Evolutionary conservation across 2,797 vertebrate genomes (phyloP).

Genomic region (Enteromius unitaeniatus): DNA sequence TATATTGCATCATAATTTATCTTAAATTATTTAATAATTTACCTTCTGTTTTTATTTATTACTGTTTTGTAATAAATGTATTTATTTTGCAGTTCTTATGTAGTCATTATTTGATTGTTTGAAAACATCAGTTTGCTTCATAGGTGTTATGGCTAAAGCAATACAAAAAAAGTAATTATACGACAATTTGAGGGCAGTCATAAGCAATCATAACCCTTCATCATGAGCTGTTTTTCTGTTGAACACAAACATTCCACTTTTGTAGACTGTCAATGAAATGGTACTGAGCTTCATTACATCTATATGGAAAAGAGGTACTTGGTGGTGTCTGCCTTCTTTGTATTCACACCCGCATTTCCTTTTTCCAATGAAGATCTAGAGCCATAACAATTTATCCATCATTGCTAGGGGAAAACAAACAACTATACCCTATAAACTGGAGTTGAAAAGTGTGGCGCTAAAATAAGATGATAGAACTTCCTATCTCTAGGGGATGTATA

Average conservation of each 20-base stretch:
- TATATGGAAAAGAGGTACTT: neutral
- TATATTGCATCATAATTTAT: neutral
- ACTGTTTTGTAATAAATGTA: neutral
- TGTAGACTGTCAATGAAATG: neutral
- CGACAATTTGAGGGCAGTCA: neutral
- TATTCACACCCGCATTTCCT: neutral
- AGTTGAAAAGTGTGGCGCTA: slow-evolving; percentile 37
- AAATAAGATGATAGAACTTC: slow-evolving; percentile 43
- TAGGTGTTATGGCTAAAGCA: neutral
- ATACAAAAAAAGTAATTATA: neutral
- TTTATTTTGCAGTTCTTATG: neutral
- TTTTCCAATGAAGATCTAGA: slow-evolving; percentile 19
- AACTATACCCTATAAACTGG: slow-evolving; percentile 13
- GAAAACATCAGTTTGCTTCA: neutral
- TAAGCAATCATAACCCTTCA: neutral
- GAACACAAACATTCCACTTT: neutral
- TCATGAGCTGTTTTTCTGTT: neutral
- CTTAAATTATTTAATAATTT: neutral
- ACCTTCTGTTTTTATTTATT: too few relatives aligned
- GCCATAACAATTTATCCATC: slow-evolving; percentile 10
- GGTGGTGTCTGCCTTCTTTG: slow-evolving; percentile 4
- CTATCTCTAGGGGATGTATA: slow-evolving; percentile 34
- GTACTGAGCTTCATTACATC: slow-evolving; percentile 3
- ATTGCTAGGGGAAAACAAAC: slow-evolving; percentile 6
- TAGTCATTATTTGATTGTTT: neutral